A percentile compares a stretch with the other conserved stretches of the same genome.
phyloP scores from a whole-genome alignment of 2,797 vertebrate genomes.

The Girardinus metallicus region DNA sequence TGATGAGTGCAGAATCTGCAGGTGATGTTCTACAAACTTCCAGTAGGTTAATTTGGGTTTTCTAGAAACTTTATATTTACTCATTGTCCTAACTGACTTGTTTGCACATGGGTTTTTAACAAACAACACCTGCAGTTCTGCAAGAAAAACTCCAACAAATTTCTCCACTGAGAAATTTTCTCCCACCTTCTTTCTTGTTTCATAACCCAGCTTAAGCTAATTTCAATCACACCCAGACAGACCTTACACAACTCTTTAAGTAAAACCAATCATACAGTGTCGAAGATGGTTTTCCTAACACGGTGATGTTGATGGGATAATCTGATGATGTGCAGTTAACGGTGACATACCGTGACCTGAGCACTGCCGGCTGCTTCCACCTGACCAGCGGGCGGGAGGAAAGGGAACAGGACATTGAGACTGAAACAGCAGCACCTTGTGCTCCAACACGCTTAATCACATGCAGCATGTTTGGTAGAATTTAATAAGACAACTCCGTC shows the following conservation, averaged over 20 bases:
- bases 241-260: conserved; percentile 23
- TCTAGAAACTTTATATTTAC: neutral
- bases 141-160: conserved; percentile 1
- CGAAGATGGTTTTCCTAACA: conserved; percentile 15
- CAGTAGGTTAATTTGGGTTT: neutral
- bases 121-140: conserved; percentile 18
- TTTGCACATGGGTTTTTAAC: conserved; percentile 17
- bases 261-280: conserved; percentile 7
- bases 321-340: conserved; percentile 30
- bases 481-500: neutral
- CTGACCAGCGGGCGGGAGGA: conserved; percentile 65
- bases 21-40: conserved; percentile 25
- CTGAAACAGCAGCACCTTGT: conserved; percentile 16
- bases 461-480: conserved; percentile 8
- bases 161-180: neutral
- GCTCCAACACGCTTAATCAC: conserved; percentile 30
- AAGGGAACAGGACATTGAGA: conserved; percentile 54
- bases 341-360: conserved; percentile 70
- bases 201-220: neutral
- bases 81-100: neutral
- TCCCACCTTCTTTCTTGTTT: neutral
- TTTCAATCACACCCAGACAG: conserved; percentile 24
- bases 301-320: conserved; percentile 8
- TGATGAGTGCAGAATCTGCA: conserved; percentile 13
- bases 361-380: conserved; percentile 53